These are phyloP conservation scores for Taxidea taxus DNA, from an alignment of 2,113 vertebrate genomes.

Conservation along the genomic window DNA sequence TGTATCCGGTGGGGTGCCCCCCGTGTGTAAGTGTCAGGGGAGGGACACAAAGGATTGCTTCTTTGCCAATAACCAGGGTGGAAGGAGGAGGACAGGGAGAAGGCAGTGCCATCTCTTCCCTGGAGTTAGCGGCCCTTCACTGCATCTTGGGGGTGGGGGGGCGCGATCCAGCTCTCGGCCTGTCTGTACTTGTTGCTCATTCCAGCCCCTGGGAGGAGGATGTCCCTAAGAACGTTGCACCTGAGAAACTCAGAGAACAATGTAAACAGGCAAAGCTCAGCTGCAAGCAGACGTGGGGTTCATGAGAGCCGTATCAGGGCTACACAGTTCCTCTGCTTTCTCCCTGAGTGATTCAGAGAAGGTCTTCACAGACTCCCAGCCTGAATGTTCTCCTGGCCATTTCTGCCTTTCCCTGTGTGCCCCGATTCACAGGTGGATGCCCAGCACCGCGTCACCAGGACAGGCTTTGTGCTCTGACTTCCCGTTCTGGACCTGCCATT, in stretches of 20 bases:
- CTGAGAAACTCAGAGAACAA: not conserved
- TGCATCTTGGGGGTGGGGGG: not conserved
- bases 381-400: fast-evolving
- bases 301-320: not conserved
- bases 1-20: not conserved
- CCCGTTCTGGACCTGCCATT: not conserved
- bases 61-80: not conserved
- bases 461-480: not conserved
- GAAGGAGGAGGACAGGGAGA: not conserved
- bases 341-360: not conserved
- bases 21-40: not conserved
- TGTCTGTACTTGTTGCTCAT: not conserved
- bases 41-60: not conserved
- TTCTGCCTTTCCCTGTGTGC: not conserved
- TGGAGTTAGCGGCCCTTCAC: fast-evolving
- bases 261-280: fast-evolving
- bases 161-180: fast-evolving
- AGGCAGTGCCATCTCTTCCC: fast-evolving
- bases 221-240: fast-evolving
- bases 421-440: not conserved
- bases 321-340: not conserved
- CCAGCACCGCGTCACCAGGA: not conserved
- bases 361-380: not conserved
- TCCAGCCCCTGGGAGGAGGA: not conserved
- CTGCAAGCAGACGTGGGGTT: not conserved